These are phyloP conservation scores for Tipula vernalis DNA, from an alignment of 2,888 invertebrate genomes.

Conservation along the genomic window DNA sequence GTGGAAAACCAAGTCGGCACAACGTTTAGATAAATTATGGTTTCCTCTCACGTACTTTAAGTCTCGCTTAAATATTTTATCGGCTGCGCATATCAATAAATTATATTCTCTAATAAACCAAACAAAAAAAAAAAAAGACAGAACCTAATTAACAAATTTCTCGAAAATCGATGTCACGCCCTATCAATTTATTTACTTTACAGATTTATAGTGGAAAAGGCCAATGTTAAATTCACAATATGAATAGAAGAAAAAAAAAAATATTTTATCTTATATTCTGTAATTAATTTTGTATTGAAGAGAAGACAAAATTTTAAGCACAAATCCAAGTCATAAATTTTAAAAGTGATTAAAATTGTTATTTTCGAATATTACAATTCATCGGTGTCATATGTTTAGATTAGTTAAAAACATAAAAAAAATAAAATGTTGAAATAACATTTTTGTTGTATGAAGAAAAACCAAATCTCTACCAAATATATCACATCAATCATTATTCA, in stretches of 20 bases:
- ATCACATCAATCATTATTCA: neutral
- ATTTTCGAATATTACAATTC: neutral
- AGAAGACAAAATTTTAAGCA: neutral
- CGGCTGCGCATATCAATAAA: neutral
- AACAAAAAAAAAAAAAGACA: neutral
- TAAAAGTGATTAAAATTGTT: neutral
- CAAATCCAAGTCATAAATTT: neutral
- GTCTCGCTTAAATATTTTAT: neutral
- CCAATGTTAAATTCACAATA: neutral
- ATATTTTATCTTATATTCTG: neutral
- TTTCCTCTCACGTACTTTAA: no score
- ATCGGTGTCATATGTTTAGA: neutral
- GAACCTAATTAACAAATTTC: neutral
- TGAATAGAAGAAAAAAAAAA: neutral
- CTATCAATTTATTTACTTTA: neutral
- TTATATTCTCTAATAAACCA: neutral
- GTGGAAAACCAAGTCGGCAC: no score
- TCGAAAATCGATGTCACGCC: neutral
- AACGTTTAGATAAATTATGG: no score
- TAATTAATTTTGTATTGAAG: neutral
- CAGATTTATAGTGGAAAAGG: neutral
- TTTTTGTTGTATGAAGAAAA: neutral
- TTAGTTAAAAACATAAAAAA: neutral
- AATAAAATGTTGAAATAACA: neutral
- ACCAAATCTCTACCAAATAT: neutral